These are phyloP conservation scores for Lethenteron reissneri DNA, from an alignment of 2,113 vertebrate species.

Conservation along the genomic window DNA sequence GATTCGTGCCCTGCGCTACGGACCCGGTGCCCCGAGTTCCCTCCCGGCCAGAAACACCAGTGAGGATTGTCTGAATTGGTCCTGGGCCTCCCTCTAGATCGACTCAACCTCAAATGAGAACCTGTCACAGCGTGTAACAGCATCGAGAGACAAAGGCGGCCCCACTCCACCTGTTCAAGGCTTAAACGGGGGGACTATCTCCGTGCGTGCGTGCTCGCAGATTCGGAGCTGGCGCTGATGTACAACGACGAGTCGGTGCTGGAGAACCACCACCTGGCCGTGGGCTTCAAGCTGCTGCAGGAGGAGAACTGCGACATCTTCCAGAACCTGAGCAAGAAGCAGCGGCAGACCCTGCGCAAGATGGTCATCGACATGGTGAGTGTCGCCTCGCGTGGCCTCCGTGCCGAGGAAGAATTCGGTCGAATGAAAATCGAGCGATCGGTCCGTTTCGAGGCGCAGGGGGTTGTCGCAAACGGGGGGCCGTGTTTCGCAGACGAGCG, in stretches of 20 bases:
- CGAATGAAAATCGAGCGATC: no score
- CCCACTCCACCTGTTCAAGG: no score
- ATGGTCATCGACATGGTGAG: slow-evolving; percentile 83
- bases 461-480: no score
- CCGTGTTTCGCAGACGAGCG: no score
- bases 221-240: slow-evolving; percentile 79
- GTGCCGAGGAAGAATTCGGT: no score
- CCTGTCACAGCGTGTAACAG: background rate
- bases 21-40: no score
- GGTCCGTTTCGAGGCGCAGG: no score
- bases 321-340: slow-evolving; percentile 62
- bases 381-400: no score
- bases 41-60: no score
- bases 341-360: slow-evolving; percentile 60
- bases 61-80: no score
- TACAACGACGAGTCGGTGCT: slow-evolving; percentile 82
- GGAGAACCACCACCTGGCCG: slow-evolving; percentile 77
- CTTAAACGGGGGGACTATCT: no score
- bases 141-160: background rate
- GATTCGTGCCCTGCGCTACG: no score
- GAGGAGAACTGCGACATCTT: slow-evolving; percentile 88
- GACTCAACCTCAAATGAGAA: background rate
- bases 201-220: slow-evolving; percentile 18
- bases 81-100: background rate
- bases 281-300: slow-evolving; percentile 77